Base-by-base conservation (phyloP, 2,888 invertebrate species). In the Polydrusus pterygomalis region DNA sequence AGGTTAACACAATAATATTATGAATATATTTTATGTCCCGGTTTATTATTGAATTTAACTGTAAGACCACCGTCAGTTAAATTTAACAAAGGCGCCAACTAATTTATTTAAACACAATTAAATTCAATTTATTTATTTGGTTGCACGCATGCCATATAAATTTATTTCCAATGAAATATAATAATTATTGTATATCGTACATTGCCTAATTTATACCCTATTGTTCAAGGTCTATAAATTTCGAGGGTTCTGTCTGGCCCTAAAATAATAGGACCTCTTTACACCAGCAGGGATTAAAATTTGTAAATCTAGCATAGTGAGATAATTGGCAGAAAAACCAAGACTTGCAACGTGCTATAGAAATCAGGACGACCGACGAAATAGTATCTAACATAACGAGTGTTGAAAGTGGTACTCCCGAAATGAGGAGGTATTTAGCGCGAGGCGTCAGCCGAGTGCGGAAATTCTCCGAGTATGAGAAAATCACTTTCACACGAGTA, bases 31-130 rank as follows among this genome's bases (percentile, higher is more conserved):
- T 56, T 56, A 56, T 34, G 15, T n/a, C 15, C 56, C 15, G 9
- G 15, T 34, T 34, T 9, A 15, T n/a, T 34, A 3, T n/a, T 34
- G 17, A 60, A 34, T 60, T 38, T 56, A 56, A 25, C 54, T 10
- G 20, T 30, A 17, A 10, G 58, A 38, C 58, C 58, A 60, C 58
- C 58, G 38, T 1, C 58, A 17, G 38, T 18, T 38, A 38, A 60
- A 17, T 9, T 60, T 60, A 60, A 60, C 38, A 38, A 60, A 38
- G 18, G 38, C 58, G 17, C 58, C 17, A 10, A 0, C 11, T 60
- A 38, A 60, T 60, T 60, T 40, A 60, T 60, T 60, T 60, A 38
- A 60, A 60, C 38, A 17, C 58, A 60, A 60, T 60, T 60, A 60
- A 60, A 60, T 30, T 60, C 58, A 38, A 18, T 60, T 60, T 60